These are phyloP conservation scores for Dromaius novaehollandiae DNA, from an alignment of 2,113 vertebrate species.

Conservation along the genomic window DNA sequence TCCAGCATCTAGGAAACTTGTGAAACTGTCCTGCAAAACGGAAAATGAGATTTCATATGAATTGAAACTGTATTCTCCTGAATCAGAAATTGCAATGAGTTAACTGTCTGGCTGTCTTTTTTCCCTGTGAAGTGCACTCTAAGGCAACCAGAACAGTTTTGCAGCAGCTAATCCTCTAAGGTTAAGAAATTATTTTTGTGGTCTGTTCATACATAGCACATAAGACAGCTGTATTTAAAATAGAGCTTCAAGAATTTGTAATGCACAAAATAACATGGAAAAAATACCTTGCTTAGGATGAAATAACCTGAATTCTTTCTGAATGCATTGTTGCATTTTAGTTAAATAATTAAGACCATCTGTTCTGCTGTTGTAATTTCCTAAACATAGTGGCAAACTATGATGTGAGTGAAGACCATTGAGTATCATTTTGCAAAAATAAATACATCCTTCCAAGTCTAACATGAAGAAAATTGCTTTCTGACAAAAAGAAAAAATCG, in stretches of 20 bases:
- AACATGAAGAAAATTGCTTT: neutral
- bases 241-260: constrained; percentile 2
- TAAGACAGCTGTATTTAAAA: neutral
- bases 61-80: neutral
- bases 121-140: neutral
- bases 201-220: neutral
- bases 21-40: neutral
- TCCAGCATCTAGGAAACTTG: neutral
- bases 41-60: constrained; percentile 17
- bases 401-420: constrained; percentile 24
- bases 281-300: neutral
- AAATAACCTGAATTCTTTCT: constrained; percentile 26
- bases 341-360: constrained; percentile 52
- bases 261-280: neutral
- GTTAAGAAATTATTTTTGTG: constrained; percentile 22
- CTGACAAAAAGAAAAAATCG: neutral
- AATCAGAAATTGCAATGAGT: constrained; percentile 2
- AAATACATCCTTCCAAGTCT: neutral
- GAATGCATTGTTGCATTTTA: constrained; percentile 41
- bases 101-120: neutral
- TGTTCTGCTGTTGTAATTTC: constrained; percentile 41
- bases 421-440: constrained; percentile 12
- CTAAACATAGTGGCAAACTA: constrained; percentile 12
- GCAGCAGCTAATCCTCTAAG: neutral
- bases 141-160: neutral